Percentiles rank a stretch among this genome's conserved stretches.
Evolutionary conservation across 1,140 invertebrate species (phyloP).

Genomic region (Lordiphosa collinella): DNA sequence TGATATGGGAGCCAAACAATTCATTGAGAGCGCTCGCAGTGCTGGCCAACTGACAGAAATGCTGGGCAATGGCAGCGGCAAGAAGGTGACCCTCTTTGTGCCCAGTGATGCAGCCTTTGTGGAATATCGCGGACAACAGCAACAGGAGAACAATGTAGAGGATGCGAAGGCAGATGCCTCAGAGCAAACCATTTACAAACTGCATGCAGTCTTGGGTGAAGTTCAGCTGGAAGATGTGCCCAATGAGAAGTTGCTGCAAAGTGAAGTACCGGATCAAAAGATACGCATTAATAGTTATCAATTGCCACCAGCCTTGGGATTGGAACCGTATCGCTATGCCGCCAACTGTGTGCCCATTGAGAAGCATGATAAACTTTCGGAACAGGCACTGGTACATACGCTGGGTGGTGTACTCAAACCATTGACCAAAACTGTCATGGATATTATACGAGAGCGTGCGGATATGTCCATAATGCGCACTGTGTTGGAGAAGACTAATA

Average conservation of each 20-base stretch:
- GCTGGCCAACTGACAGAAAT: slow-evolving; percentile 80
- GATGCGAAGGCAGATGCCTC: slow-evolving; percentile 55
- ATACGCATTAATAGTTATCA: slow-evolving; percentile 84
- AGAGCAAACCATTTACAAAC: slow-evolving; percentile 67
- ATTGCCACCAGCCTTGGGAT: slow-evolving; percentile 72
- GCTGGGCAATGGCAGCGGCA: slow-evolving; percentile 70
- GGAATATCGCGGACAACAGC: slow-evolving; percentile 73
- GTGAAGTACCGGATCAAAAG: slow-evolving; percentile 80
- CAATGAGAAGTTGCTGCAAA: slow-evolving; percentile 80
- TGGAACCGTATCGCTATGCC: slow-evolving; percentile 76
- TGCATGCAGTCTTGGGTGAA: slow-evolving; percentile 80
- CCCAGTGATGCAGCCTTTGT: slow-evolving; percentile 82
- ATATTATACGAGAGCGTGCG: slow-evolving; percentile 79
- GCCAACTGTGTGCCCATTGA: slow-evolving; percentile 82
- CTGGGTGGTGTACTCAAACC: slow-evolving; percentile 84
- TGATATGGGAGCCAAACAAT: slow-evolving; percentile 81
- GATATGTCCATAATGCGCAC: slow-evolving; percentile 77
- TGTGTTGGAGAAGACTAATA: slow-evolving; percentile 74
- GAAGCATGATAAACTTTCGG: slow-evolving; percentile 81
- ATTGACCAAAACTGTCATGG: slow-evolving; percentile 78
- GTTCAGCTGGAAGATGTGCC: slow-evolving; percentile 79
- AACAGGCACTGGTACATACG: slow-evolving; percentile 86
- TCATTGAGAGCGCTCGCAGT: slow-evolving; percentile 80
- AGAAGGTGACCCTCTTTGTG: slow-evolving; percentile 81
- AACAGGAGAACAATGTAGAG: slow-evolving; percentile 69